Evolutionary conservation across 2,888 invertebrate species (phyloP).

Genomic region (Falcaria lacertinaria): DNA sequence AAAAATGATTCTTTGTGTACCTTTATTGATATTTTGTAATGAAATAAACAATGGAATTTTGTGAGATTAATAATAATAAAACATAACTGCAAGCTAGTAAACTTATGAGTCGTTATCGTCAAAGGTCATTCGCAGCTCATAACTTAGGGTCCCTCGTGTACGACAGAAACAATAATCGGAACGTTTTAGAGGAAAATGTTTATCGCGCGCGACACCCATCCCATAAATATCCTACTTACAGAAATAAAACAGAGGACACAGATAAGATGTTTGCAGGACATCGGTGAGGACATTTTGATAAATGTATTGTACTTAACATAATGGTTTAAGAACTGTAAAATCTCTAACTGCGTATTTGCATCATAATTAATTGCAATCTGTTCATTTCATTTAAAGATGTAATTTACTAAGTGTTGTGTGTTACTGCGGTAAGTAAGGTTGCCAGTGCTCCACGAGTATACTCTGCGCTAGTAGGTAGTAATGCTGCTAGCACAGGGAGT

Average conservation of each 20-base stretch:
- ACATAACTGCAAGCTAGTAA: neutral
- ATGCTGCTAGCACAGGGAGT: no score
- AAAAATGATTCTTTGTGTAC: conserved; percentile 48
- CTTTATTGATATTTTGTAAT: conserved; percentile 58
- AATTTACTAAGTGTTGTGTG: no score
- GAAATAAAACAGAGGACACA: conserved; percentile 69
- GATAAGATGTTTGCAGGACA: conserved; percentile 42
- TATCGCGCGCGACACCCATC: conserved; percentile 70
- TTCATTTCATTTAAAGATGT: no score
- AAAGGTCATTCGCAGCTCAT: conserved; percentile 62
- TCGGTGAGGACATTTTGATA: conserved; percentile 51
- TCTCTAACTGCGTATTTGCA: no score
- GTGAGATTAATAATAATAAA: conserved; percentile 15
- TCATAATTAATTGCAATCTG: no score
- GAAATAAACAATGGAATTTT: conserved; percentile 39
- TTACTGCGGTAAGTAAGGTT: no score
- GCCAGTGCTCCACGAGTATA: no score
- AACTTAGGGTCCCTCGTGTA: conserved; percentile 60
- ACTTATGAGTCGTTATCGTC: conserved; percentile 28
- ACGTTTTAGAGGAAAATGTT: conserved; percentile 69
- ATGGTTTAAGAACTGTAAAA: neutral
- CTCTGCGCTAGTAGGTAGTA: no score
- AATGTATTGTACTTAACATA: conserved; percentile 22
- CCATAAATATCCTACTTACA: conserved; percentile 66
- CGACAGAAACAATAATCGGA: conserved; percentile 73